Base-by-base conservation (phyloP, 2,797 vertebrate genomes). In the Schizothorax lantsangensis region DNA sequence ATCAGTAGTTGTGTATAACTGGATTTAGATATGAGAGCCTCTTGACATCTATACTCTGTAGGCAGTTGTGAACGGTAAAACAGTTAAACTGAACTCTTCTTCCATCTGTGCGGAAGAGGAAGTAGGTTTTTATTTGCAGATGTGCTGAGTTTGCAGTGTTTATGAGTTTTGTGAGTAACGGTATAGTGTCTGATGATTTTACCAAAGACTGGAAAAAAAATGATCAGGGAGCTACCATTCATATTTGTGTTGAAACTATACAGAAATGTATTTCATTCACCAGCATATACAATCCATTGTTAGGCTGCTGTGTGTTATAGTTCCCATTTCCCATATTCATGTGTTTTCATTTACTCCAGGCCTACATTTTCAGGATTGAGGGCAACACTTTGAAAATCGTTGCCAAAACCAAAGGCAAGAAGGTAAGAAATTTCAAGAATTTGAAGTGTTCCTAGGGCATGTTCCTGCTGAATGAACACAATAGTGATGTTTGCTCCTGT, bases 341-440 rank as follows among this genome's bases (percentile, higher is more conserved):
- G 2, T 72, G 43, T 30, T 10, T 87, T 78, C 91, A 14, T 84
- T 43, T 12, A 92, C 59, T 92, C 82, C 90, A 99, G 98, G 97
- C 95, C 57, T 98, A 96, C 83, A 95, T 99, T 91, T 97, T 99
- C 90, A 92, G 92, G 47, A 90, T 95, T 43, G 94, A 95, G 0
- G 79, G 86, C 52, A 93, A 5, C 23, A 87, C 92, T 71, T 94
- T 99, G 73, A 92, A 59, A 79, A 95, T 98, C 49, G 69, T 98
- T 2, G 89, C 96, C 17, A 47, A 86, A 74, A 87, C 88, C 45
- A 94, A 92, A 6, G 97, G 98, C 88, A 96, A 94, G 92, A 96
- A 98, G 96, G 98, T 99, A 92, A 92, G 92, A 75, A 17, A 40
- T 30, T 19, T 33, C 5, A 52, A 47, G 54, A 75, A 81, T 81